Evolutionary conservation across 2,888 invertebrate genomes (phyloP).

Genomic region (Chorisops tibialis): DNA sequence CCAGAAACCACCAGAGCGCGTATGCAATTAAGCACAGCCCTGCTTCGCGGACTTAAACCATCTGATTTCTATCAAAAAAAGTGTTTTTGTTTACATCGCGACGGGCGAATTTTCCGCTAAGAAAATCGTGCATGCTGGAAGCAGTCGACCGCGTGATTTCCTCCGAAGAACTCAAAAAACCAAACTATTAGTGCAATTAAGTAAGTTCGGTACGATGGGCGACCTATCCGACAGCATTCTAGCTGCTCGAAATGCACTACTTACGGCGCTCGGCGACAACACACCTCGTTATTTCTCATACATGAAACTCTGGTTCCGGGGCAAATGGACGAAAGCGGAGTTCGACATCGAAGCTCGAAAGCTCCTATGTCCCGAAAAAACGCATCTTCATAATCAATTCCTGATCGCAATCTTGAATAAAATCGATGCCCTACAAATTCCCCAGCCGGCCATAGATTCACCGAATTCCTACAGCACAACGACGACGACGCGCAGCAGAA

Average conservation of each 20-base stretch:
- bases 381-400: slow-evolving; percentile 82
- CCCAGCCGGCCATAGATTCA: slow-evolving; percentile 33
- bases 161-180: too few species aligned
- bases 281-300: slow-evolving; percentile 67
- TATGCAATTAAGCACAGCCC: too few species aligned
- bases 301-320: slow-evolving; percentile 73
- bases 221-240: too few species aligned
- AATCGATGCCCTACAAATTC: slow-evolving; percentile 54
- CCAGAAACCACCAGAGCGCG: too few species aligned
- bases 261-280: slow-evolving; percentile 62
- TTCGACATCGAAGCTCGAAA: slow-evolving; percentile 77
- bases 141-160: too few species aligned
- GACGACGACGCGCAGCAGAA: slow-evolving; percentile 46
- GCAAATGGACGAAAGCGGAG: slow-evolving; percentile 75
- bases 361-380: slow-evolving; percentile 67
- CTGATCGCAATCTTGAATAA: slow-evolving; percentile 74
- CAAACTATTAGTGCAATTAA: too few species aligned
- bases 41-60: too few species aligned
- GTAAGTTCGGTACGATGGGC: too few species aligned
- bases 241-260: slow-evolving; percentile 44
- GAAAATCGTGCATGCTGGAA: too few species aligned
- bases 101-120: too few species aligned
- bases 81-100: too few species aligned
- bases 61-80: too few species aligned
- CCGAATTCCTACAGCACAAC: slow-evolving; percentile 33